A percentile compares a stretch with the other conserved stretches of the same genome.
Conservation (phyloP, 1,140 invertebrate genomes). For the Condylostylus longicornis region DNA sequence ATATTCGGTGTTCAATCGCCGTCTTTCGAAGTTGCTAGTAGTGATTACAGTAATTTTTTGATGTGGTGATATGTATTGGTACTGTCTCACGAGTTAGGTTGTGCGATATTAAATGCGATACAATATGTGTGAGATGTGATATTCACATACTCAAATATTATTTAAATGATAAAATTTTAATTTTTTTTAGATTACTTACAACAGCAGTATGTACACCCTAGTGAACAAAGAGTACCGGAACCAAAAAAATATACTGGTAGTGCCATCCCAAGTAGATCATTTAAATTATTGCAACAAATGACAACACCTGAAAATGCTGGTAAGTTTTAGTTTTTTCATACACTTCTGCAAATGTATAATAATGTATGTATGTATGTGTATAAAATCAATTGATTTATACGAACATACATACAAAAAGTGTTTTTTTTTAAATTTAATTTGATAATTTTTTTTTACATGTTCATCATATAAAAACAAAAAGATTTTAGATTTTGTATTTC, state of each 20-base stretch:
- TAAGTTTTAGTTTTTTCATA: conserved; percentile 17
- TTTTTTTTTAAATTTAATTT: neutral
- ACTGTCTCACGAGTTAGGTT: too few relatives aligned
- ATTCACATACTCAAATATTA: neutral
- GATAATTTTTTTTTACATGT: neutral
- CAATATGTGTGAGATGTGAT: too few relatives aligned
- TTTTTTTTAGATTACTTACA: conserved; percentile 31
- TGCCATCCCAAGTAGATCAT: conserved; percentile 72
- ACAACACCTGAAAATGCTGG: conserved; percentile 43
- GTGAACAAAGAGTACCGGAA: conserved; percentile 50
- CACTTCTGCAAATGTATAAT: too few relatives aligned
- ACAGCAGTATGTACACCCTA: conserved; percentile 44
- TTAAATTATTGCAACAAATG: conserved; percentile 71
- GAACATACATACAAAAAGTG: neutral
- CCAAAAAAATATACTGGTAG: conserved; percentile 67
- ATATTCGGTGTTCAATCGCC: too few relatives aligned
- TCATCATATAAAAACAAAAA: too few relatives aligned
- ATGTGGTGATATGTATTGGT: too few relatives aligned
- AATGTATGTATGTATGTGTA: too few relatives aligned
- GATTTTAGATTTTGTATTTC: too few relatives aligned
- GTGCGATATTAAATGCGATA: too few relatives aligned
- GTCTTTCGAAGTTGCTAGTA: too few relatives aligned
- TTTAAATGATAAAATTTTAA: neutral
- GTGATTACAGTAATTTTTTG: too few relatives aligned
- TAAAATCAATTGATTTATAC: too few relatives aligned